Conservation (phyloP, 2,113 vertebrate species). For the Melanotaenia duboulayi region DNA sequence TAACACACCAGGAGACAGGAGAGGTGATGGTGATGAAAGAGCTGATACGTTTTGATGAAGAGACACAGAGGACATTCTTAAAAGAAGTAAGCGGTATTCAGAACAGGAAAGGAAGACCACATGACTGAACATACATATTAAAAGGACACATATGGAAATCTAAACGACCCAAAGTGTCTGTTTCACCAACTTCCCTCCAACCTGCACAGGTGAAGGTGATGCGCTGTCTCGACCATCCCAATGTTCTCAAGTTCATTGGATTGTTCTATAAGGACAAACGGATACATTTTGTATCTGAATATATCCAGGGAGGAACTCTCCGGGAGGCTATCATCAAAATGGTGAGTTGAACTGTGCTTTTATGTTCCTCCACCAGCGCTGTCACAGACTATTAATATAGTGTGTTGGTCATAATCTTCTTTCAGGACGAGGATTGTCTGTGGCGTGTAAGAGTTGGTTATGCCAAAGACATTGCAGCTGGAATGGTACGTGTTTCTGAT, state of each 20-base stretch:
- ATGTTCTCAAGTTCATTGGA: constrained; percentile 96
- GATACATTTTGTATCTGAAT: constrained; percentile 96
- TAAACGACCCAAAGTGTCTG: no score
- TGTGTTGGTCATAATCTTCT: neutral
- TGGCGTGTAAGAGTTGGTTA: constrained; percentile 93
- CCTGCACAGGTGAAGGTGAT: constrained; percentile 94
- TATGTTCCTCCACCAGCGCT: neutral
- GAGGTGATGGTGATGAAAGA: constrained; percentile 99
- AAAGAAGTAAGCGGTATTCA: constrained; percentile 86
- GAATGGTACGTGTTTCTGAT: constrained; percentile 86
- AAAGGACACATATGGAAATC: neutral
- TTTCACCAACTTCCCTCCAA: neutral
- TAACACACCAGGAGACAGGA: constrained; percentile 92
- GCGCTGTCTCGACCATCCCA: constrained; percentile 96
- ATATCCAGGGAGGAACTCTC: constrained; percentile 94
- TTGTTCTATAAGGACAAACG: constrained; percentile 97
- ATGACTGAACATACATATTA: neutral
- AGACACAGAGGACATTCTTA: constrained; percentile 94
- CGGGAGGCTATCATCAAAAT: constrained; percentile 91
- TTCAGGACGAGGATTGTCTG: constrained; percentile 88
- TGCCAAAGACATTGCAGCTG: constrained; percentile 93
- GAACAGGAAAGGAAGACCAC: neutral
- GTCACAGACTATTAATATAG: neutral
- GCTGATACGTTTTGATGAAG: constrained; percentile 94
- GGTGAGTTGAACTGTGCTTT: constrained; percentile 73